Evolutionary conservation across 2,888 invertebrate species (phyloP).

Genomic region (Trachelus tabidus): DNA sequence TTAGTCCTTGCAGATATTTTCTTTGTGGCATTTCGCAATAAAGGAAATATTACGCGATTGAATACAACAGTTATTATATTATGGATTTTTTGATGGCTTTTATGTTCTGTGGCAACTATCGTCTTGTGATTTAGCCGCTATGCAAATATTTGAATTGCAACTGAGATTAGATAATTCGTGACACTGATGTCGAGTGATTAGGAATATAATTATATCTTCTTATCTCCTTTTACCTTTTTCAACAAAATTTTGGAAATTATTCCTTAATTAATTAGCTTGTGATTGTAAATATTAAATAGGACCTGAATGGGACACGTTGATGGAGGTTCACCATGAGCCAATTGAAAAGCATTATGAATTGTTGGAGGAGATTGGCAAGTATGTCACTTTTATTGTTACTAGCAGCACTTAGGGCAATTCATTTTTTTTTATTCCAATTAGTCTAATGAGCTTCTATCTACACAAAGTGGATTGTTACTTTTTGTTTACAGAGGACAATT

Average conservation of each 20-base stretch:
- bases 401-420: background rate
- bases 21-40: background rate
- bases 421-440: background rate
- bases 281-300: conserved; percentile 33
- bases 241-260: background rate
- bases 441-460: background rate
- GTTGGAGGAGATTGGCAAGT: conserved; percentile 71
- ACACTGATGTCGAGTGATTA: background rate
- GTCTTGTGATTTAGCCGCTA: background rate
- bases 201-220: background rate
- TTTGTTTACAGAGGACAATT: conserved; percentile 71
- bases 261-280: background rate
- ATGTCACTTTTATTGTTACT: conserved; percentile 40
- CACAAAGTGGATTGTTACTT: background rate
- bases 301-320: conserved; percentile 62
- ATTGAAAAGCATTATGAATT: conserved; percentile 69
- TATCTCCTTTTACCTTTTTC: background rate
- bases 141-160: background rate
- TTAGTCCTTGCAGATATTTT: background rate
- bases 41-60: background rate
- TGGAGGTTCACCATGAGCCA: conserved; percentile 67
- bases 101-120: conserved; percentile 1
- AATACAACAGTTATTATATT: background rate
- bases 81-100: background rate
- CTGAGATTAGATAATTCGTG: background rate